phyloP scores from a whole-genome alignment of 2,113 vertebrate species.

The Sminthopsis crassicaudata region DNA sequence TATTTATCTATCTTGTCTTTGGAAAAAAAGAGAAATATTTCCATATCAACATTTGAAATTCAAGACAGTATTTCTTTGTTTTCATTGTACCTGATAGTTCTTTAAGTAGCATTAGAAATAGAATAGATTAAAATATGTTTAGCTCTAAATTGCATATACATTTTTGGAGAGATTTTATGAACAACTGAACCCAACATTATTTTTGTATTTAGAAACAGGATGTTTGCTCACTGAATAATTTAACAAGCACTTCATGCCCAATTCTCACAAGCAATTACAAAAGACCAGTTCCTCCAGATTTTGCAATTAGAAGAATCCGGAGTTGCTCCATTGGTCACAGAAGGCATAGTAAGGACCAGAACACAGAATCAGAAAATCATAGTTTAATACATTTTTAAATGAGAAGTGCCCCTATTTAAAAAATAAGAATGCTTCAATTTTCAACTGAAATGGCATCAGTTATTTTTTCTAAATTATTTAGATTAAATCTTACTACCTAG shows the following conservation, averaged over 20 bases:
- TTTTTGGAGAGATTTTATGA: constrained; percentile 51
- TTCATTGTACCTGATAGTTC: not conserved
- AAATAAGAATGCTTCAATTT: constrained; percentile 71
- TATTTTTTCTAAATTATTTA: constrained; percentile 74
- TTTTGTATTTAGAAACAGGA: constrained; percentile 51
- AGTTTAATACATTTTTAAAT: constrained; percentile 42
- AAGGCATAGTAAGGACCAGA: constrained; percentile 32
- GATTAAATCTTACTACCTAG: constrained; percentile 46
- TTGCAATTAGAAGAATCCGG: constrained; percentile 51
- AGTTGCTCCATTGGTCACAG: not conserved
- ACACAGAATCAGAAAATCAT: constrained; percentile 53
- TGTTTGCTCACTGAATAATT: constrained; percentile 67
- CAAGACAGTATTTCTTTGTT: not conserved
- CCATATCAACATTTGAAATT: not conserved
- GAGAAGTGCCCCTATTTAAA: constrained; percentile 57
- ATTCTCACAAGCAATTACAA: constrained; percentile 75
- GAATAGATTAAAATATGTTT: constrained; percentile 8
- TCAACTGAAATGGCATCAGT: constrained; percentile 54
- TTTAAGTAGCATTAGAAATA: not conserved
- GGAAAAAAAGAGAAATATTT: not conserved
- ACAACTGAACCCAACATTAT: constrained; percentile 17
- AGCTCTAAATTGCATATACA: not conserved
- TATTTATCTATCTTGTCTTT: not conserved
- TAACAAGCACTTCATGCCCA: constrained; percentile 63
- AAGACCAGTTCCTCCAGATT: constrained; percentile 53